Evolutionary conservation across 2,888 invertebrate genomes (phyloP), one percentile per base, ranked within the genome.

Genomic region (Phengaris arion): DNA sequence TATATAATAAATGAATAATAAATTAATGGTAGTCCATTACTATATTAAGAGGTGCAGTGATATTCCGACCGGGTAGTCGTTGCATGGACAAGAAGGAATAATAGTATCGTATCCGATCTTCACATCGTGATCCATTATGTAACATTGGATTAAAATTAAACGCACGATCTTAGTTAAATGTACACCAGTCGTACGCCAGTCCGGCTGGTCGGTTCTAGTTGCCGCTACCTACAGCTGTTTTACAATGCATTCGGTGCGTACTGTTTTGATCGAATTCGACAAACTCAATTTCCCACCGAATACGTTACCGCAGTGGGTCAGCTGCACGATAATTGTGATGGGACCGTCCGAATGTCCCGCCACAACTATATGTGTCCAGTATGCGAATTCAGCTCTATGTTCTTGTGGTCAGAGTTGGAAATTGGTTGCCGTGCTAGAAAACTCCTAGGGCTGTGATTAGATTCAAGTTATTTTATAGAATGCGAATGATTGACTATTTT

Each of bases 211-310:
- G 64, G 35, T 35, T 70, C 70, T 70, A 54, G 72, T 72, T 54
- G 54, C 52, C 72, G 35, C 13, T 52, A 13, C 51, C 51, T 6
- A 45, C 74, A 68, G 69, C 80, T 86, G 81, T 81, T 88, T 91
- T 91, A 92, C 92, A 92, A 93, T 93, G 92, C 93, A 91, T 72
- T 89, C 86, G 84, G 85, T 82, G 81, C 85, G 81, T 85, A 83
- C 84, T 86, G 85, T 89, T 91, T 88, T 92, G 92, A 93, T 93
- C 90, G 88, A 93, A 92, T 93, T 92, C 85, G 87, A 84, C 87
- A 85, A 93, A 93, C 93, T 93, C 93, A 91, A 93, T 93, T 91
- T 89, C 85, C 83, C 81, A 82, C 84, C 87, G 87, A 91, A 92
- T 92, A 85, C 90, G 89, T 89, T 90, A 87, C 85, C 84, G 83